Conservation (phyloP, 37 sponge, comb jelly and placozoan genomes). For the Diacarnus erythraeanus region DNA sequence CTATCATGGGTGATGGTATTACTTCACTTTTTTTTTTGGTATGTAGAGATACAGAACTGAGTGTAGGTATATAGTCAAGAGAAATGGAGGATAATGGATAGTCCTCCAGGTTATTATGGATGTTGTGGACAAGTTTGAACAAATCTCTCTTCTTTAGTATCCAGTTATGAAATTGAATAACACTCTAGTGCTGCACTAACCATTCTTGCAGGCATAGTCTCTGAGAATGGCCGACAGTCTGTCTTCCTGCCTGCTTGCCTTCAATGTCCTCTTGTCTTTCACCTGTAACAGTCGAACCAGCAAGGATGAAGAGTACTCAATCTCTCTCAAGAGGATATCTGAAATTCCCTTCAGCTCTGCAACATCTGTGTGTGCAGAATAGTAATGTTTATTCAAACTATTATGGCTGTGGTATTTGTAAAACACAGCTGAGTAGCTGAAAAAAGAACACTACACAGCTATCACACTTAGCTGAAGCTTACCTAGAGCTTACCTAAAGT, state of each 20-base stretch:
- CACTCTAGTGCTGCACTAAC: no score
- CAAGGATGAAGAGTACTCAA: slow-evolving; percentile 19
- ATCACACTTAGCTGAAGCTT: neutral
- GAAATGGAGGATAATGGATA: no score
- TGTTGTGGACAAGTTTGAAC: no score
- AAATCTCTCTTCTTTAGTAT: no score
- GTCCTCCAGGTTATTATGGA: no score
- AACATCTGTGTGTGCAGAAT: no score
- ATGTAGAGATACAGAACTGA: no score
- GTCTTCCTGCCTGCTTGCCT: slow-evolving; percentile 19
- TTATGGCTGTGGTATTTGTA: neutral
- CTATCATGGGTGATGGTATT: no score
- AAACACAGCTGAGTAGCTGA: no score
- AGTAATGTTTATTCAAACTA: neutral
- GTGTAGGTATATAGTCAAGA: no score
- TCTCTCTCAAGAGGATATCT: slow-evolving; percentile 2
- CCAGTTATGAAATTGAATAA: no score
- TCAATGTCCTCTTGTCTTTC: slow-evolving; percentile 23
- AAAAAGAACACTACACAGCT: neutral
- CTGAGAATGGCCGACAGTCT: slow-evolving; percentile 39
- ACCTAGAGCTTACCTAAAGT: slow-evolving; percentile 8
- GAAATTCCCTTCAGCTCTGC: slow-evolving; percentile 15
- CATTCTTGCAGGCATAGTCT: slow-evolving; percentile 24
- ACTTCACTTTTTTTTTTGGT: no score
- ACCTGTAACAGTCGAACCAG: slow-evolving; percentile 29